phyloP scores from a whole-genome alignment of 1,140 invertebrate genomes.

The Drosophila kikkawai region DNA sequence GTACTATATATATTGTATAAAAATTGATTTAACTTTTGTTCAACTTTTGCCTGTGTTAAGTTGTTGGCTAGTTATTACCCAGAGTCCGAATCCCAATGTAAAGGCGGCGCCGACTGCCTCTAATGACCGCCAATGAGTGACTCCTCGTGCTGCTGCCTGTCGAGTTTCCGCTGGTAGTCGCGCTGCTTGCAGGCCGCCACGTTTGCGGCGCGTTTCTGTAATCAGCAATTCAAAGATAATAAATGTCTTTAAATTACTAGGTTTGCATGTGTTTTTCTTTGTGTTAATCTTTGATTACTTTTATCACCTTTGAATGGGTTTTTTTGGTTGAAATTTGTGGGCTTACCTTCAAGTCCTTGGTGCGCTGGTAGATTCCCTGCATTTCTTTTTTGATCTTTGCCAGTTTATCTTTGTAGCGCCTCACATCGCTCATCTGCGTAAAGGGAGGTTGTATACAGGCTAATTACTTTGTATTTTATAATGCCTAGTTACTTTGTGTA shows the following conservation, averaged over 20 bases:
- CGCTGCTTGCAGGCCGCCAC: slow-evolving; percentile 77
- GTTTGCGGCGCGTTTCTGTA: slow-evolving; percentile 80
- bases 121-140: slow-evolving; percentile 71
- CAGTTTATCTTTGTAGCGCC: slow-evolving; percentile 75
- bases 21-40: slow-evolving; percentile 43
- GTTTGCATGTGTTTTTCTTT: slow-evolving; percentile 29
- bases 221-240: slow-evolving; percentile 55
- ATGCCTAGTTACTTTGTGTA: slow-evolving; percentile 12
- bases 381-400: slow-evolving; percentile 80
- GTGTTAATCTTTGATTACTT: slow-evolving; percentile 17
- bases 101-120: slow-evolving; percentile 28
- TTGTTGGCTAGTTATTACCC: slow-evolving; percentile 38
- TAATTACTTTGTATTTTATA: slow-evolving; percentile 25
- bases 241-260: slow-evolving; percentile 37
- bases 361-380: slow-evolving; percentile 79
- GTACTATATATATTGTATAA: slow-evolving; percentile 15
- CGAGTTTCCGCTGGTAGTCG: slow-evolving; percentile 75
- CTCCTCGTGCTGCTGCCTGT: slow-evolving; percentile 81
- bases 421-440: slow-evolving; percentile 74
- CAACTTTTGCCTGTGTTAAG: slow-evolving; percentile 37
- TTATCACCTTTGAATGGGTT: slow-evolving; percentile 41
- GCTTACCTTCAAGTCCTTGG: slow-evolving; percentile 78
- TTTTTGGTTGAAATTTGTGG: slow-evolving; percentile 10
- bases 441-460: slow-evolving; percentile 14
- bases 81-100: slow-evolving; percentile 49